A percentile compares a stretch with the other conserved stretches of the same genome.
phyloP scores from a whole-genome alignment of 2,888 invertebrate species.

The Druceiella hillmani region DNA sequence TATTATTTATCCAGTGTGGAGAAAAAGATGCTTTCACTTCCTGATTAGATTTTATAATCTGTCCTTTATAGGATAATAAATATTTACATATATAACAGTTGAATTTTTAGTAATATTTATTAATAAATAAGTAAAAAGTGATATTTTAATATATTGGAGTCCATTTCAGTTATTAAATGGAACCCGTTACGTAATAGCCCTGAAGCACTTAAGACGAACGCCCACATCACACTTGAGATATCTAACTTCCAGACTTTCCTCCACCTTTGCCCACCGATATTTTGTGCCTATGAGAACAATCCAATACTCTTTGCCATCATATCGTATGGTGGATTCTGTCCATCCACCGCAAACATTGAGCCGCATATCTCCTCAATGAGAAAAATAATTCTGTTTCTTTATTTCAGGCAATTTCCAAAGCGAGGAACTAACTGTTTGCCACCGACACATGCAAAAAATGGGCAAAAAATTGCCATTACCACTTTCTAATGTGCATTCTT shows the following conservation, averaged over 20 bases:
- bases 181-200: too few species aligned
- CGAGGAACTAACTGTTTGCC: conserved; percentile 14
- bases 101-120: conserved; percentile 6
- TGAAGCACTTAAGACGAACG: too few species aligned
- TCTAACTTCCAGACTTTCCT: too few species aligned
- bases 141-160: too few species aligned
- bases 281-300: conserved; percentile 11
- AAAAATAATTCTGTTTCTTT: conserved; percentile 13
- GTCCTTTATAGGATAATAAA: conserved; percentile 8
- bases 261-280: conserved; percentile 12
- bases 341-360: conserved; percentile 11
- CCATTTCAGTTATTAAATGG: too few species aligned
- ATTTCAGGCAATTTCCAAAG: too few species aligned
- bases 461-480: conserved; percentile 12
- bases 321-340: conserved; percentile 11
- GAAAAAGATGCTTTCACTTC: too few species aligned
- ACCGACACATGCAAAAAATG: conserved; percentile 14
- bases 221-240: too few species aligned
- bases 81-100: conserved; percentile 4
- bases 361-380: conserved; percentile 12
- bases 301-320: conserved; percentile 11
- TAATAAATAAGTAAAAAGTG: conserved; percentile 6
- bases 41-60: conserved; percentile 14
- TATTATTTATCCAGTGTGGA: too few species aligned
- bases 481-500: conserved; percentile 11